A percentile compares a stretch with the other conserved stretches of the same genome.
Conservation (phyloP, 2,113 vertebrate genomes). For the Balaeniceps rex region DNA sequence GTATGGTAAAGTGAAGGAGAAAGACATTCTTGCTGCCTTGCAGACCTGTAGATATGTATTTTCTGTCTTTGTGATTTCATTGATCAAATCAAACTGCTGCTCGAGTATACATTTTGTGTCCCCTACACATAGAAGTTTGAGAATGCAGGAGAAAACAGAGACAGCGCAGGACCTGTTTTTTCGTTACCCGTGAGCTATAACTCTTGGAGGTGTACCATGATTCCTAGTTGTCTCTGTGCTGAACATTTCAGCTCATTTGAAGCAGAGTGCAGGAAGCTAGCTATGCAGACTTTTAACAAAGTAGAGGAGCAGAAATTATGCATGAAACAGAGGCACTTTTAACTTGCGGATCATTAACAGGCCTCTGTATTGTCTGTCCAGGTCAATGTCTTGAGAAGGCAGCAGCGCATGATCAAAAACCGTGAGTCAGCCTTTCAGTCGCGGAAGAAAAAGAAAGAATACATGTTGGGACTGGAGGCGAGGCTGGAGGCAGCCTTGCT, state of each 20-base stretch:
- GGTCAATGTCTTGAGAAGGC: constrained; percentile 83
- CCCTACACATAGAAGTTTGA: neutral
- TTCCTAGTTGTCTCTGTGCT: neutral
- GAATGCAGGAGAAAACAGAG: neutral
- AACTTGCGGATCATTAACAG: neutral
- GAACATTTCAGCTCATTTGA: neutral
- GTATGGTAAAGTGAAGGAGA: neutral
- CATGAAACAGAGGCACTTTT: neutral
- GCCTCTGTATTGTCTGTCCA: constrained; percentile 1
- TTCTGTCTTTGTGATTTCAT: neutral
- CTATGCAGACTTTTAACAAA: neutral
- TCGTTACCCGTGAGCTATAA: neutral
- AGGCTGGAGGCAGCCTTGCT: constrained; percentile 84
- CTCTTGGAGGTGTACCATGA: neutral
- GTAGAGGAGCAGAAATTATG: neutral
- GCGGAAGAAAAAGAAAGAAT: constrained; percentile 94
- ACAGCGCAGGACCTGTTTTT: neutral
- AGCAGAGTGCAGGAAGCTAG: neutral
- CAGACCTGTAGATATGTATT: neutral
- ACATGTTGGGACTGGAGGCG: constrained; percentile 85
- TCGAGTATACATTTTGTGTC: neutral
- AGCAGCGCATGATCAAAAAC: constrained; percentile 97
- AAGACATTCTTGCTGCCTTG: neutral
- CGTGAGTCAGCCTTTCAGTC: constrained; percentile 93
- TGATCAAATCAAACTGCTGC: neutral